Evolutionary conservation across 1,140 invertebrate genomes (phyloP).

Genomic region (Druon quercuslanigerum): DNA sequence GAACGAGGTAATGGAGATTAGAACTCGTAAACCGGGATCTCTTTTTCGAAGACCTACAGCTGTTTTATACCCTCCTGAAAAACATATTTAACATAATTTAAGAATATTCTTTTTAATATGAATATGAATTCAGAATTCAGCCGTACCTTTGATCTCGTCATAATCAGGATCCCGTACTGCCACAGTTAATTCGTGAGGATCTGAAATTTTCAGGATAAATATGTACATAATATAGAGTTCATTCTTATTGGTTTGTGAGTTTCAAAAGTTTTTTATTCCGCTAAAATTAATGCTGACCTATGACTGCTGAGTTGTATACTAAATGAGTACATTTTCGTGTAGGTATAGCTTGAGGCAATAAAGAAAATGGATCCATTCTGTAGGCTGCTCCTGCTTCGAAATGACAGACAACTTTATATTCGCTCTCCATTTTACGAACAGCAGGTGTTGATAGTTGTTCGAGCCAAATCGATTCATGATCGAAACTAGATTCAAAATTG

Average conservation of each 20-base stretch:
- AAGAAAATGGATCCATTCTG: slow-evolving; percentile 80
- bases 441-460: slow-evolving; percentile 67
- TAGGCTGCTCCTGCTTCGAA: slow-evolving; percentile 81
- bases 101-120: slow-evolving; percentile 28
- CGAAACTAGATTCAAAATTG: slow-evolving; percentile 56
- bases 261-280: no score
- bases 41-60: slow-evolving; percentile 74
- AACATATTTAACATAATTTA: slow-evolving; percentile 12
- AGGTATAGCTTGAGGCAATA: slow-evolving; percentile 81
- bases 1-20: slow-evolving; percentile 63
- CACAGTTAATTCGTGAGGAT: slow-evolving; percentile 79
- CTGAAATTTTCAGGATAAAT: slow-evolving; percentile 66
- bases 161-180: slow-evolving; percentile 77
- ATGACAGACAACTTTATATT: slow-evolving; percentile 80
- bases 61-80: slow-evolving; percentile 77
- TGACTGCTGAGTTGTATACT: slow-evolving; percentile 85
- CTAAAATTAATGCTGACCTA: slow-evolving; percentile 57
- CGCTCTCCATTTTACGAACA: slow-evolving; percentile 57
- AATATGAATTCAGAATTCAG: slow-evolving; percentile 13
- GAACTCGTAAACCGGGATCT: slow-evolving; percentile 76
- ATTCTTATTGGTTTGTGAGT: not conserved
- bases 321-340: slow-evolving; percentile 86
- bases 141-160: slow-evolving; percentile 76
- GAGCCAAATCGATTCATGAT: slow-evolving; percentile 71
- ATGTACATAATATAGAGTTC: no score